Percentiles rank a stretch among this genome's conserved stretches.
Conservation (phyloP, 1,140 invertebrate species). For the Pantala flavescens region DNA sequence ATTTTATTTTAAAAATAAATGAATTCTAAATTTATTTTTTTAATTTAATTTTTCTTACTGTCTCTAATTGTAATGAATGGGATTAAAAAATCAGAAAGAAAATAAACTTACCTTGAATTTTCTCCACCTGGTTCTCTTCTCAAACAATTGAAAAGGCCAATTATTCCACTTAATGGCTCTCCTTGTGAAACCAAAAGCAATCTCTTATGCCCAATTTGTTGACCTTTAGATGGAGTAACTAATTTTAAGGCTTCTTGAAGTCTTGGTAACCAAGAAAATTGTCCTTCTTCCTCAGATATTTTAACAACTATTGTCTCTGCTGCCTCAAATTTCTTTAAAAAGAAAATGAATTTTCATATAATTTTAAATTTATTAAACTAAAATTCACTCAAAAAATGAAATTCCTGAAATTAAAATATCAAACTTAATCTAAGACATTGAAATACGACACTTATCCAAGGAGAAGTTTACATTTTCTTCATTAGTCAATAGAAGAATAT, state of each 20-base stretch:
- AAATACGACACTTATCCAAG: too few relatives aligned
- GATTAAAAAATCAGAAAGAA: background rate
- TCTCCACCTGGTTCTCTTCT: constrained; percentile 56
- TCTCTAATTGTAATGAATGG: too few relatives aligned
- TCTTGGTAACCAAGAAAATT: background rate
- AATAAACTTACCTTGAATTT: constrained; percentile 29
- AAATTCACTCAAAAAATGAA: too few relatives aligned
- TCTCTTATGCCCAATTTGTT: background rate
- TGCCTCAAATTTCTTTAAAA: background rate
- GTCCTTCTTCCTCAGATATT: background rate
- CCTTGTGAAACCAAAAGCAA: constrained; percentile 45
- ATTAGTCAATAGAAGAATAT: too few relatives aligned
- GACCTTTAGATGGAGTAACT: background rate
- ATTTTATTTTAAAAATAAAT: too few relatives aligned
- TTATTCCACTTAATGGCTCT: constrained; percentile 58
- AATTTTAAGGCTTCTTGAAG: constrained; percentile 36
- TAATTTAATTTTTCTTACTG: too few relatives aligned
- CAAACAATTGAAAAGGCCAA: constrained; percentile 73
- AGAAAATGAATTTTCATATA: background rate
- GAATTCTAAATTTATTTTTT: too few relatives aligned
- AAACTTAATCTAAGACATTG: too few relatives aligned
- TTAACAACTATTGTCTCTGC: background rate
- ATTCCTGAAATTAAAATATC: too few relatives aligned
- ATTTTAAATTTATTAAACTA: too few relatives aligned
- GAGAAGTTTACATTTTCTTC: too few relatives aligned